phyloP scores from a whole-genome alignment of 2,113 vertebrate genomes.

The Silurus asotus region DNA sequence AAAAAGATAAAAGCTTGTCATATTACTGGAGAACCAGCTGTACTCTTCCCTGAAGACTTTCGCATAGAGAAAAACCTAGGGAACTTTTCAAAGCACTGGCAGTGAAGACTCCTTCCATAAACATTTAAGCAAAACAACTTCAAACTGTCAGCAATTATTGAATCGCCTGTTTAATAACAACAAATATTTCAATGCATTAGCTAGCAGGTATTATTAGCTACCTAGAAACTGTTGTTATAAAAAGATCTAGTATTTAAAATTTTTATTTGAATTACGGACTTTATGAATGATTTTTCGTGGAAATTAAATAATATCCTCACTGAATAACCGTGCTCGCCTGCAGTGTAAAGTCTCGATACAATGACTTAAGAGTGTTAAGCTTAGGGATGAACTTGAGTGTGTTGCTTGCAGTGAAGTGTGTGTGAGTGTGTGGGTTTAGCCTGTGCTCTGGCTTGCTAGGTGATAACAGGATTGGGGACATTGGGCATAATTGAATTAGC shows the following conservation, averaged over 20 bases:
- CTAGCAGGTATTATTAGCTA: not conserved
- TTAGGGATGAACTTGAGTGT: not conserved
- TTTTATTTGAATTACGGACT: not conserved
- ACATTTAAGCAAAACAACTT: not conserved
- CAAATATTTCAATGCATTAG: not conserved
- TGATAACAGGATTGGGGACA: slow-evolving; percentile 38
- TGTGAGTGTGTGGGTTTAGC: slow-evolving; percentile 30
- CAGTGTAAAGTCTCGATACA: not conserved
- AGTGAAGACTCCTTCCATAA: not conserved
- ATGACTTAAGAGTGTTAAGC: slow-evolving; percentile 4
- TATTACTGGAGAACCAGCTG: not conserved
- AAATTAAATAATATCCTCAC: not conserved
- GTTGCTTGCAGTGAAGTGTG: not conserved
- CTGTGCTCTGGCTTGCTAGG: slow-evolving; percentile 6
- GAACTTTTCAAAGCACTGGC: not conserved
- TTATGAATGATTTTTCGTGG: not conserved
- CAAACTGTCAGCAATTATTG: not conserved
- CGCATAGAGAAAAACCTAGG: not conserved
- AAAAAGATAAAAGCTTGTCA: not conserved
- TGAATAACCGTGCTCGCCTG: not conserved
- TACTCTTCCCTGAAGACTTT: not conserved
- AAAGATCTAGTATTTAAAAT: not conserved
- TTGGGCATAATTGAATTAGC: slow-evolving; percentile 31
- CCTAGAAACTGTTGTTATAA: not conserved
- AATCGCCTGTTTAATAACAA: not conserved